phyloP scores from a whole-genome alignment of 2,888 invertebrate genomes.

The Eristalis intricaria region DNA sequence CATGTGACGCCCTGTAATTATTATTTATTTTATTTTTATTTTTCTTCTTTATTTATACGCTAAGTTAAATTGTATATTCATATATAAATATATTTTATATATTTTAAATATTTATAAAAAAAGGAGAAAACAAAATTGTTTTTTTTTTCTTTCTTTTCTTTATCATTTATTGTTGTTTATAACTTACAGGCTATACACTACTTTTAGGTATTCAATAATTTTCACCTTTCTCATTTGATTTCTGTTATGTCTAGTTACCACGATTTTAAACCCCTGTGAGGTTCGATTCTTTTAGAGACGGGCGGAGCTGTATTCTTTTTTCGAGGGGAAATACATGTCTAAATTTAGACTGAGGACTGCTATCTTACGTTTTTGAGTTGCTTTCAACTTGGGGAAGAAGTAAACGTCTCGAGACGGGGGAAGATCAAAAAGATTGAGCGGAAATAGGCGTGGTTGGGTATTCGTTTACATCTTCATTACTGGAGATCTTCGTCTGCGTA shows the following conservation, averaged over 20 bases:
- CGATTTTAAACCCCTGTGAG: constrained; percentile 52
- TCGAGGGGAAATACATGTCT: constrained; percentile 26
- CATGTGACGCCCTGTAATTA: constrained; percentile 70
- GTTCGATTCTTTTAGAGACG: constrained; percentile 52
- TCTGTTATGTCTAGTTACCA: constrained; percentile 51
- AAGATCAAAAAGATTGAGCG: too few relatives aligned
- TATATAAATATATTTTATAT: constrained; percentile 72
- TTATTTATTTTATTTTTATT: constrained; percentile 62
- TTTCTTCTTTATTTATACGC: constrained; percentile 56
- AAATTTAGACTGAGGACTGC: neutral
- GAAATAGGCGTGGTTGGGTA: too few relatives aligned
- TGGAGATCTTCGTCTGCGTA: too few relatives aligned
- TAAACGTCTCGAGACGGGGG: too few relatives aligned
- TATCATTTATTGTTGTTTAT: constrained; percentile 19
- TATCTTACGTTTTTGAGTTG: constrained; percentile 36
- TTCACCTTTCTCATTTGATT: constrained; percentile 62
- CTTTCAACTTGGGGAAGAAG: too few relatives aligned
- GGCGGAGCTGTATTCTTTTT: constrained; percentile 52
- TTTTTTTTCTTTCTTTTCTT: constrained; percentile 4
- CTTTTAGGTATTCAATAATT: constrained; percentile 49
- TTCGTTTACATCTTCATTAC: too few relatives aligned
- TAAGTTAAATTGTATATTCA: constrained; percentile 70
- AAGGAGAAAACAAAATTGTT: constrained; percentile 57
- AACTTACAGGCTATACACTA: constrained; percentile 61
- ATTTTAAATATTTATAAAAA: constrained; percentile 70